A percentile compares a stretch with the other conserved stretches of the same genome.
Conservation (phyloP, 2,797 vertebrate genomes). For the Protonibea diacanthus region DNA sequence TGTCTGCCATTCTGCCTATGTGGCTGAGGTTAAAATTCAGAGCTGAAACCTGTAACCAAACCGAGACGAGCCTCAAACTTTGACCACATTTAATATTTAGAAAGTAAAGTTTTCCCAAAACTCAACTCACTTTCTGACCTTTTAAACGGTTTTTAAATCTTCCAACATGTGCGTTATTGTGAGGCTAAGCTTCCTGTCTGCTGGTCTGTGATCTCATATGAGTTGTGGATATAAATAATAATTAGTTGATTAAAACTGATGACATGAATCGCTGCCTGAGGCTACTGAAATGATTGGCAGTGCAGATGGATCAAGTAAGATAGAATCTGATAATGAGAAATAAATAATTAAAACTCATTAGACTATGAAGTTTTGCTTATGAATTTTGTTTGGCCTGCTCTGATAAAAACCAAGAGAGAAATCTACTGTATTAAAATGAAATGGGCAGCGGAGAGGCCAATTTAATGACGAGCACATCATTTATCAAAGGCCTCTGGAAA, state of each 20-base stretch:
- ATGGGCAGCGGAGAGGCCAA: constrained; percentile 3
- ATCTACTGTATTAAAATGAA: constrained; percentile 6
- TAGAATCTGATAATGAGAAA: constrained; percentile 35
- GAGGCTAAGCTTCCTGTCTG: neutral
- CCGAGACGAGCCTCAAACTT: constrained; percentile 24
- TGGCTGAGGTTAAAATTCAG: constrained; percentile 33
- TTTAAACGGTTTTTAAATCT: neutral
- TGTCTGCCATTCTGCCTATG: constrained; percentile 23
- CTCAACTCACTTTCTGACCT: neutral
- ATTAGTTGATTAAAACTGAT: constrained; percentile 33
- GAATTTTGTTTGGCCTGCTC: constrained; percentile 14
- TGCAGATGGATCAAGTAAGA: constrained; percentile 20
- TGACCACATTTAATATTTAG: neutral
- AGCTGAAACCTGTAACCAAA: constrained; percentile 21
- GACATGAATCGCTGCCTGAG: constrained; percentile 5
- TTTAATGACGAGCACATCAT: constrained; percentile 10
- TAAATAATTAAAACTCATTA: constrained; percentile 36
- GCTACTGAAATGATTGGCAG: constrained; percentile 5
- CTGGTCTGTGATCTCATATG: constrained; percentile 16
- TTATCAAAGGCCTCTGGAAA: constrained; percentile 35
- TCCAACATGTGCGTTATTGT: neutral
- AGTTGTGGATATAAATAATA: constrained; percentile 32
- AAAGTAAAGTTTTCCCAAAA: constrained; percentile 9
- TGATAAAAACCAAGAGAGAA: constrained; percentile 2
- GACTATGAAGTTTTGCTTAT: constrained; percentile 19